phyloP scores from a whole-genome alignment of 2,888 invertebrate genomes.

The Anthoptus insignis region DNA sequence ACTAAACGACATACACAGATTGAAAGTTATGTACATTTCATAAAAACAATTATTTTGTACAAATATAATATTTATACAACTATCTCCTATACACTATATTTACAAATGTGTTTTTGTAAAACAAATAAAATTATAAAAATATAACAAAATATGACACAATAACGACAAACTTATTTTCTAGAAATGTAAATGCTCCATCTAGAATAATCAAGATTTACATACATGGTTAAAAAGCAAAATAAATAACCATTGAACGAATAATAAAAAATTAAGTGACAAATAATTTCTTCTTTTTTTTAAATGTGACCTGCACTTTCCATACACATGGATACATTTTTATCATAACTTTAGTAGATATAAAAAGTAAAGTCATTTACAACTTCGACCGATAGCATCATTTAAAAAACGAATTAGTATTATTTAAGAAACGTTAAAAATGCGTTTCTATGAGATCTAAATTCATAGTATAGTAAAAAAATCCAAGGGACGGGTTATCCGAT shows the following conservation, averaged over 20 bases:
- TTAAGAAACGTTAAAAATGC: neutral
- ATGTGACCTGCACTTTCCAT: slow-evolving; percentile 1
- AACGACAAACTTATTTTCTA: slow-evolving; percentile 15
- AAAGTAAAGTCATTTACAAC: neutral
- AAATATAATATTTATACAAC: neutral
- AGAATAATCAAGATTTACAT: neutral
- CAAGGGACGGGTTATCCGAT: too few relatives aligned
- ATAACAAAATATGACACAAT: slow-evolving; percentile 18
- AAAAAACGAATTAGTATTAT: neutral
- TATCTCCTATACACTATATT: neutral
- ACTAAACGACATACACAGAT: neutral
- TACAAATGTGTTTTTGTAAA: slow-evolving; percentile 36
- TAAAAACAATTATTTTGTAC: neutral
- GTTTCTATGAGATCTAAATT: neutral
- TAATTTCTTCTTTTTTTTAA: neutral
- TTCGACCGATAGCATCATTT: neutral
- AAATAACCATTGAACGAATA: too few relatives aligned
- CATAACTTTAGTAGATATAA: neutral
- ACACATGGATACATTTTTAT: neutral
- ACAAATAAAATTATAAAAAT: slow-evolving; percentile 3
- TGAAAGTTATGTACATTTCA: neutral
- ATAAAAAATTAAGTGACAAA: too few relatives aligned
- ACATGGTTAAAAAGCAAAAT: neutral
- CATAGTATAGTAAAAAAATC: neutral
- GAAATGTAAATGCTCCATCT: slow-evolving; percentile 9